Conservation (phyloP, 2,797 vertebrate species). For the Gallirallus australis region DNA sequence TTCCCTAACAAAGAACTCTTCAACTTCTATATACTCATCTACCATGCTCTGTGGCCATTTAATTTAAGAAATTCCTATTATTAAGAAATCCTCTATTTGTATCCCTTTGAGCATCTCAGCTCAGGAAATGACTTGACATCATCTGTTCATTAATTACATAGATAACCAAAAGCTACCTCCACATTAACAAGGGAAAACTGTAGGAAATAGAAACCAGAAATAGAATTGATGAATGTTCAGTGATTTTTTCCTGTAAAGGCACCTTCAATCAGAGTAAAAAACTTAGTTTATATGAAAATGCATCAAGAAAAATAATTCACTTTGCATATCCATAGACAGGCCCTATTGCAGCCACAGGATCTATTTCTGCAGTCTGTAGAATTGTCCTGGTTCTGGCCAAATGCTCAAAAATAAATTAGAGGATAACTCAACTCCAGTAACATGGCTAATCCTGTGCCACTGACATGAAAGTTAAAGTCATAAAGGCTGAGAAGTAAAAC, state of each 20-base stretch:
- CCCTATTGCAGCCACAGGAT: neutral
- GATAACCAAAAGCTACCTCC: neutral
- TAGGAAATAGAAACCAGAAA: neutral
- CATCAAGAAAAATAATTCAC: neutral
- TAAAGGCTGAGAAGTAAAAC: neutral
- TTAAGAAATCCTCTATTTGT: neutral
- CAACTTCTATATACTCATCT: neutral
- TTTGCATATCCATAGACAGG: neutral
- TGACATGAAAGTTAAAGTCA: neutral
- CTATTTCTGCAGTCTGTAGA: neutral
- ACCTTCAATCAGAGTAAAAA: neutral
- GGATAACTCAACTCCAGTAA: neutral
- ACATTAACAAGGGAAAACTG: neutral
- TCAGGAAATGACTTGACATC: neutral
- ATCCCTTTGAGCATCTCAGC: neutral
- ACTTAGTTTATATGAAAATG: neutral
- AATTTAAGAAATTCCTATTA: neutral
- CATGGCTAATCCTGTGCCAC: neutral
- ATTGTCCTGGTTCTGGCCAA: neutral
- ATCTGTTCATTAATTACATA: neutral
- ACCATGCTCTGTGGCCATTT: neutral
- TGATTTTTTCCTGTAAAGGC: neutral
- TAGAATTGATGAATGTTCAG: neutral
- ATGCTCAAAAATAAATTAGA: neutral
- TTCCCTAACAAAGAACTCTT: neutral